These are phyloP conservation scores for Tethea ocularis DNA, from an alignment of 2,888 invertebrate genomes.

Conservation along the genomic window DNA sequence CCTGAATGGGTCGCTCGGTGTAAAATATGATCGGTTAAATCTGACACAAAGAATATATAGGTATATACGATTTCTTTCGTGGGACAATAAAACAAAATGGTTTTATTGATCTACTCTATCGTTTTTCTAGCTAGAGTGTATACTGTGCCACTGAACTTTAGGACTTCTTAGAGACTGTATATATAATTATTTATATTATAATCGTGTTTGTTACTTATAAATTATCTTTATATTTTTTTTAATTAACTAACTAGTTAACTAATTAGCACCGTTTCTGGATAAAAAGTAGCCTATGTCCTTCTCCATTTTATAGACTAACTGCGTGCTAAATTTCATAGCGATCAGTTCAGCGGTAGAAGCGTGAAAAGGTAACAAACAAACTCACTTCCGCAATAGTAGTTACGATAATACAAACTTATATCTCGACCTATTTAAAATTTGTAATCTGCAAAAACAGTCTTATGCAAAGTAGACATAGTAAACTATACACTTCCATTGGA, in stretches of 20 bases:
- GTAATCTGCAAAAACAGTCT: neutral
- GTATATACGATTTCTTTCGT: conserved; percentile 44
- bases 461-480: conserved; percentile 15
- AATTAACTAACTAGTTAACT: too few species aligned
- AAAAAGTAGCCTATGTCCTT: too few species aligned
- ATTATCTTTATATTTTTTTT: too few species aligned
- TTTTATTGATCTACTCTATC: conserved; percentile 30
- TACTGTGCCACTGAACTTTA: neutral
- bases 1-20: conserved; percentile 43
- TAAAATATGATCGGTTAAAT: conserved; percentile 63
- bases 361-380: too few species aligned
- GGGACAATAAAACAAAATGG: conserved; percentile 50
- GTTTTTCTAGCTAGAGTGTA: neutral
- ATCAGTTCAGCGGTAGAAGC: too few species aligned
- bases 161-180: neutral
- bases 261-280: too few species aligned
- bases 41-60: conserved; percentile 50
- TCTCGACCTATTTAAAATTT: neutral
- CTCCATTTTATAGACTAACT: too few species aligned
- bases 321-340: too few species aligned
- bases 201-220: too few species aligned
- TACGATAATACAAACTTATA: too few species aligned
- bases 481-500: conserved; percentile 12
- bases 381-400: too few species aligned
- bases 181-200: neutral